These are phyloP conservation scores for Sinelater perroti DNA, from an alignment of 2,888 invertebrate species.

Conservation along the genomic window DNA sequence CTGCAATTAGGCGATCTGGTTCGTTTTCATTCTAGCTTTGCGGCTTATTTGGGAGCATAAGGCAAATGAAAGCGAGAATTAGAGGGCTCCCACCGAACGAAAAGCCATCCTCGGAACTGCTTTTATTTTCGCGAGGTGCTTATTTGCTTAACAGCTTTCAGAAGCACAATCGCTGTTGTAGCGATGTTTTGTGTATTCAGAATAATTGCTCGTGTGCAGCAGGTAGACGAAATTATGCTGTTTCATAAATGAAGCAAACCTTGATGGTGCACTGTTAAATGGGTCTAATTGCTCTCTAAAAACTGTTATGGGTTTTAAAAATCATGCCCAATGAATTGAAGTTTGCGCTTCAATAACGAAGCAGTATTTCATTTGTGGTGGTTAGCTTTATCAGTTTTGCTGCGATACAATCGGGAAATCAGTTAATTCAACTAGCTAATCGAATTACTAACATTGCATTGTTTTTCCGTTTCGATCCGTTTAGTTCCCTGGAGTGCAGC, in stretches of 20 bases:
- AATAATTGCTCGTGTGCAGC: too few species aligned
- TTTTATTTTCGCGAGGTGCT: conserved; percentile 5
- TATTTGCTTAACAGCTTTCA: conserved; percentile 8
- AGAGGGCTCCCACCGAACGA: conserved; percentile 6
- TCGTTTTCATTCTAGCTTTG: conserved; percentile 28
- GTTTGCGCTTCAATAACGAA: not conserved
- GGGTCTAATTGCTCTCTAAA: too few species aligned
- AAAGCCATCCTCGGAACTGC: conserved; percentile 12
- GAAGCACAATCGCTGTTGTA: not conserved
- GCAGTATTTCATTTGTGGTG: not conserved
- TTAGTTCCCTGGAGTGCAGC: not conserved
- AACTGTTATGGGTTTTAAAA: too few species aligned
- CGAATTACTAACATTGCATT: conserved; percentile 18
- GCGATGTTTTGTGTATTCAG: too few species aligned
- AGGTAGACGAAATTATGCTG: too few species aligned
- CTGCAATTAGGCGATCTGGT: conserved; percentile 29
- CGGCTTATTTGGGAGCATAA: conserved; percentile 21
- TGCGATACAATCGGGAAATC: conserved; percentile 15
- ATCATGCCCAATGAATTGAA: not conserved
- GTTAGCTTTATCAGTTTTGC: conserved; percentile 5
- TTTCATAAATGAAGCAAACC: too few species aligned
- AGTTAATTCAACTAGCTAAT: conserved; percentile 23
- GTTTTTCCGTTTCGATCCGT: conserved; percentile 8
- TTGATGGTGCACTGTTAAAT: too few species aligned
- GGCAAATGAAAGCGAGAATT: conserved; percentile 32